These are phyloP conservation scores for Seriola quinqueradiata DNA, from an alignment of 2,113 vertebrate genomes.

Conservation along the genomic window DNA sequence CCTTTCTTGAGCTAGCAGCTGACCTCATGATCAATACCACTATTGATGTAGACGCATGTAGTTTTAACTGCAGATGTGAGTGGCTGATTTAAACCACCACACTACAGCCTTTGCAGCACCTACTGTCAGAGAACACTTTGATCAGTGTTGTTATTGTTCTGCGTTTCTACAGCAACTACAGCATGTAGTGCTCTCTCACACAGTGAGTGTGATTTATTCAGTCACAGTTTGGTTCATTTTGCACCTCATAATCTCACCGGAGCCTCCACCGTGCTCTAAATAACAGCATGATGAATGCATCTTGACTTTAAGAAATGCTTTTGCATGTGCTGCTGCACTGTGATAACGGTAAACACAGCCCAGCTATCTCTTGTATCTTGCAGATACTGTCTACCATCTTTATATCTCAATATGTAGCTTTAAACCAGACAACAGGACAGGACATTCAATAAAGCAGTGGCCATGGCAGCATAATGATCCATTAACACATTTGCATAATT, in stretches of 20 bases:
- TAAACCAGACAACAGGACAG: background rate
- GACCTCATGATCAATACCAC: constrained; percentile 8
- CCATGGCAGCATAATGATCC: constrained; percentile 13
- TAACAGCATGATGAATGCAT: constrained; percentile 31
- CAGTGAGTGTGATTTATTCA: constrained; percentile 27
- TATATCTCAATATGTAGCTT: background rate
- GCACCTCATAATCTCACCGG: constrained; percentile 52
- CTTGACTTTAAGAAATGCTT: constrained; percentile 9
- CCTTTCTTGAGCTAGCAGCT: constrained; percentile 9
- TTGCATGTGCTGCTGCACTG: constrained; percentile 1
- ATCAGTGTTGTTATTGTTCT: constrained; percentile 44
- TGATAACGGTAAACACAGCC: constrained; percentile 12
- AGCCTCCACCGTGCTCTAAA: constrained; percentile 24
- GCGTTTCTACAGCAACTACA: constrained; percentile 23
- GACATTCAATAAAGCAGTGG: constrained; percentile 5
- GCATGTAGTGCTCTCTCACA: constrained; percentile 32
- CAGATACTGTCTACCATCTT: background rate
- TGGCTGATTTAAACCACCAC: constrained; percentile 33
- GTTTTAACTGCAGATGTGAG: constrained; percentile 24
- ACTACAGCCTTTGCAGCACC: constrained; percentile 19
- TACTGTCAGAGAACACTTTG: constrained; percentile 30
- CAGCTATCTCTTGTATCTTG: background rate
- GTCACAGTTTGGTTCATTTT: constrained; percentile 44
- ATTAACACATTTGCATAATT: constrained; percentile 17
- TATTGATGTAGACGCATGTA: constrained; percentile 5